Evolutionary conservation across 35 echinoderm and acorn worm species (phyloP), one percentile per base, ranked within the genome.

Genomic region (Patiria miniata): DNA sequence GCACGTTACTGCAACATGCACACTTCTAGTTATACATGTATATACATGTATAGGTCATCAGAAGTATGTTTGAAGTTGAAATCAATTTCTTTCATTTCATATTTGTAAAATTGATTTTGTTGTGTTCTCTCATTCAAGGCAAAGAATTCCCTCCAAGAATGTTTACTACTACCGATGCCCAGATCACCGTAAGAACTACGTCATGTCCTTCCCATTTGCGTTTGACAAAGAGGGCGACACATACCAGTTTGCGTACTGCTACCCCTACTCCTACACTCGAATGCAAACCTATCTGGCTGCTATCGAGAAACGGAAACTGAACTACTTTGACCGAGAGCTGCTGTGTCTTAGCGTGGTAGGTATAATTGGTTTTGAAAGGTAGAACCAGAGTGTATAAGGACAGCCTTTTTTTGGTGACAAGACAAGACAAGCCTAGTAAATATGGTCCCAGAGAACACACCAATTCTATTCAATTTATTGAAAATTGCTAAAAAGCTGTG

Each of bases 121-220:
- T 47, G 42, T 47, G 42, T 47, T 47, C 12, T 83, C 79, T 44
- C 38, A 19, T 23, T 54, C 40, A 78, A 99, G 96, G 96, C 96
- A 99, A 89, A 91, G 96, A 77, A 94, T 99, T 17, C 96, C 92
- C 2, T 86, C 96, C 18, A 99, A 99, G 73, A 99, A 95, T 79
- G 96, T 99, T 21, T 99, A 99, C 73, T 99, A 99, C 83, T 99
- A 99, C 69, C 86, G 93, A 36, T 99, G 96, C 60, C 96, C 96
- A 0, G 96, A 99, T 34, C 96, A 99, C 58, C 84, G 93, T 21
- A 99, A 99, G 85, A 99, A 99, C 79, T 99, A 99, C 83, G 96
- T 99, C 36, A 91, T 99, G 92, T 99, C 96, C 6, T 99, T 99
- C 84, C 92, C 96, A 7, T 99, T 99, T 78, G 91, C 89, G 37